Conservation (phyloP, 2,888 invertebrate genomes). For the Schizotus pectinicornis region DNA sequence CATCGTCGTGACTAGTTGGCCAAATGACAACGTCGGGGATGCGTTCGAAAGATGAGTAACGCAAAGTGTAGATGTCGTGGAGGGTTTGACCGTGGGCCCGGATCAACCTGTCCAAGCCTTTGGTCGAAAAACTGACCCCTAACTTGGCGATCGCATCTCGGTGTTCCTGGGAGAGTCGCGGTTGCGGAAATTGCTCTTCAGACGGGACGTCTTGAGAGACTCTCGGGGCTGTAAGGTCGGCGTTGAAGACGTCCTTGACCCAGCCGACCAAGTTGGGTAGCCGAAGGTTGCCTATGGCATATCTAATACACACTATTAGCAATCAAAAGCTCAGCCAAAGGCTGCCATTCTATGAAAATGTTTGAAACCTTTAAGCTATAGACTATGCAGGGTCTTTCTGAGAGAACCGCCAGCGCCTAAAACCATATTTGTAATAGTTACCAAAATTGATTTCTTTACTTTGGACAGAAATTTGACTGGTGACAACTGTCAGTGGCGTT, state of each 20-base stretch:
- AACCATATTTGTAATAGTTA: no score
- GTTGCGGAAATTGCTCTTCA: conserved; percentile 67
- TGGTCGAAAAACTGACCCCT: conserved; percentile 68
- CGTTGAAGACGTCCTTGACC: conserved; percentile 75
- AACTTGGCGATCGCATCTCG: conserved; percentile 63
- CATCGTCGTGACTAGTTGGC: conserved; percentile 89
- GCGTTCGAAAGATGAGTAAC: conserved; percentile 75
- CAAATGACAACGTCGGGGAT: conserved; percentile 95
- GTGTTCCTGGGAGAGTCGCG: conserved; percentile 68
- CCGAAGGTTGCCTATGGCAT: conserved; percentile 73
- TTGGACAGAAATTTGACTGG: no score
- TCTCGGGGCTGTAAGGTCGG: conserved; percentile 63
- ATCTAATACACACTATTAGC: conserved; percentile 61
- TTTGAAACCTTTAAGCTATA: no score
- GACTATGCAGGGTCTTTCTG: no score
- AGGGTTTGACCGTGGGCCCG: conserved; percentile 93
- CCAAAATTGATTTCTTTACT: no score
- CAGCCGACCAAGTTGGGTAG: conserved; percentile 83
- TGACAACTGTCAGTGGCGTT: no score
- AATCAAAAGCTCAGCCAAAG: not conserved
- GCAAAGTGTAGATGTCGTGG: conserved; percentile 82
- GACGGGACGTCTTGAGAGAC: conserved; percentile 64
- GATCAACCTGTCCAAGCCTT: conserved; percentile 84
- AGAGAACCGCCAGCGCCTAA: no score
- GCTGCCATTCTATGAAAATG: no score